Conservation (phyloP, 2,888 invertebrate species). For the Diarsia brunnea region DNA sequence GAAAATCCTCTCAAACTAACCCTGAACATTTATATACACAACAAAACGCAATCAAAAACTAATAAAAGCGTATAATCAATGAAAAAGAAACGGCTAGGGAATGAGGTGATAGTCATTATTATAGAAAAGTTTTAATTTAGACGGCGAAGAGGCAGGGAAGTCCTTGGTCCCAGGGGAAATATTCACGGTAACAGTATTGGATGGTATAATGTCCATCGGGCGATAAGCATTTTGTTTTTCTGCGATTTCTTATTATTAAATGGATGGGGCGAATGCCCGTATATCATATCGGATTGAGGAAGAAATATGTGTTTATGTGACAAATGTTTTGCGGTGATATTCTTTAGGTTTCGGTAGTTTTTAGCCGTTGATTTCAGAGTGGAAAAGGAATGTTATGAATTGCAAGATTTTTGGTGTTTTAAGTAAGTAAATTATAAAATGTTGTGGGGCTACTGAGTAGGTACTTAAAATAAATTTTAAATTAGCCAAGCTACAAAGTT, state of each 20-base stretch:
- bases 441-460: neutral
- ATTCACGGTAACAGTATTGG: constrained; percentile 52
- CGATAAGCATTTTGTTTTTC: constrained; percentile 53
- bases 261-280: constrained; percentile 33
- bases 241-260: constrained; percentile 44
- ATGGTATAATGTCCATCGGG: constrained; percentile 53
- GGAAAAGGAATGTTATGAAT: neutral
- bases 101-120: constrained; percentile 58
- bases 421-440: neutral
- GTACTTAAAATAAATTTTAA: neutral
- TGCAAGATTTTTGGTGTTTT: neutral
- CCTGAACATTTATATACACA: constrained; percentile 2
- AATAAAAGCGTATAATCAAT: constrained; percentile 62
- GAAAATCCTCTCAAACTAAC: constrained; percentile 10
- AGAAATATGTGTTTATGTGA: constrained; percentile 53
- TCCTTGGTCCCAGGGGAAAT: constrained; percentile 60
- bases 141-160: constrained; percentile 44
- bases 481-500: too few relatives aligned
- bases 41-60: constrained; percentile 48
- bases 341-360: constrained; percentile 12
- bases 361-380: neutral
- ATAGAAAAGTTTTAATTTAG: constrained; percentile 67
- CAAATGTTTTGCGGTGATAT: constrained; percentile 17
- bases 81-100: constrained; percentile 43
- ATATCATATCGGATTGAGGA: constrained; percentile 47